phyloP scores from a whole-genome alignment of 2,888 invertebrate genomes.

The Trisateles emortualis region DNA sequence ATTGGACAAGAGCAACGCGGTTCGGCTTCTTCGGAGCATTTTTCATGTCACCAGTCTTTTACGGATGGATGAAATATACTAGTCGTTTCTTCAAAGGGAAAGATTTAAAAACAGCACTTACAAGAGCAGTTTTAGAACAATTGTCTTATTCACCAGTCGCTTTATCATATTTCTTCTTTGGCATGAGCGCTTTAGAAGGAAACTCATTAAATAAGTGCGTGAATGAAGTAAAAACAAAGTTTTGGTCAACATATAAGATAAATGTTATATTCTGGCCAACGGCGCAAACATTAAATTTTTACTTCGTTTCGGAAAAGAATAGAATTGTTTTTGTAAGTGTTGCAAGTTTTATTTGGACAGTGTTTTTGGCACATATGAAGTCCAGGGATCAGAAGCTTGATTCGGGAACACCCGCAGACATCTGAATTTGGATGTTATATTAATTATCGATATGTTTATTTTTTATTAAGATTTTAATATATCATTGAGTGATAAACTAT shows the following conservation, averaged over 20 bases:
- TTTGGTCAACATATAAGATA: slow-evolving; percentile 91
- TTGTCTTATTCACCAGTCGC: slow-evolving; percentile 91
- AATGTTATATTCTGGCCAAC: slow-evolving; percentile 90
- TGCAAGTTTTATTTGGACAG: slow-evolving; percentile 92
- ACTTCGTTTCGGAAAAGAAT: slow-evolving; percentile 90
- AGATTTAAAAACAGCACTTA: slow-evolving; percentile 60
- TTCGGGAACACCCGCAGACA: neutral
- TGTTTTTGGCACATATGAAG: slow-evolving; percentile 92
- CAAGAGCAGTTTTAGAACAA: slow-evolving; percentile 88
- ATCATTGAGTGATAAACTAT: too few relatives aligned
- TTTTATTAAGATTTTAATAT: too few relatives aligned
- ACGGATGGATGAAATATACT: slow-evolving; percentile 90
- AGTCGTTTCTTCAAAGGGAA: slow-evolving; percentile 65
- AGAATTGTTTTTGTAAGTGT: slow-evolving; percentile 91
- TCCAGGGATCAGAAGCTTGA: slow-evolving; percentile 62
- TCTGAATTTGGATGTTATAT: slow-evolving; percentile 7
- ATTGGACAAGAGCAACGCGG: slow-evolving; percentile 88
- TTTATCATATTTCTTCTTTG: slow-evolving; percentile 91
- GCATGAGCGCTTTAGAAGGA: slow-evolving; percentile 90
- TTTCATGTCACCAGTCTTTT: slow-evolving; percentile 92
- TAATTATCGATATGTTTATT: too few relatives aligned
- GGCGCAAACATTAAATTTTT: slow-evolving; percentile 91
- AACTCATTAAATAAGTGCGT: slow-evolving; percentile 87
- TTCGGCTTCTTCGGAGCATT: slow-evolving; percentile 91
- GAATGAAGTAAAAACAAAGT: slow-evolving; percentile 90